These are phyloP conservation scores for Zophobas atratus DNA, from an alignment of 1,140 invertebrate genomes.

Conservation along the genomic window DNA sequence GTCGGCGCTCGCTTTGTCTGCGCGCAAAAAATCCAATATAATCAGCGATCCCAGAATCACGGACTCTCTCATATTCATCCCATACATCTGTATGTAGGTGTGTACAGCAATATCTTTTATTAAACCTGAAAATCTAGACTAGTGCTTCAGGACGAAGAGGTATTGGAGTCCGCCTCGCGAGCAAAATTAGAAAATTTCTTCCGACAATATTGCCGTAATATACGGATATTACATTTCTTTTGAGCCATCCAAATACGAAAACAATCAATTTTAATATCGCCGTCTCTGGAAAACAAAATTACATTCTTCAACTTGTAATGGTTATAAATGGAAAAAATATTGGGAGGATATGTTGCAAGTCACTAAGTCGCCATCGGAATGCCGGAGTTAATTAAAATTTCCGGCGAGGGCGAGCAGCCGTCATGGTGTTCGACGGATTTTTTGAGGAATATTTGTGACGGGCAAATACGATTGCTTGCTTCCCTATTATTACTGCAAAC, in stretches of 20 bases:
- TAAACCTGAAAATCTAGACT: not conserved
- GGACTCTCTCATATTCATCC: no score
- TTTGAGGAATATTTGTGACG: conserved; percentile 24
- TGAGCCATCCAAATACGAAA: conserved; percentile 38
- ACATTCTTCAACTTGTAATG: conserved; percentile 42
- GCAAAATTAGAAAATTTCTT: conserved; percentile 40
- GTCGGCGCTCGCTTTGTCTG: no score
- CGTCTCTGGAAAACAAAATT: conserved; percentile 38
- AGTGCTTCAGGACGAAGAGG: conserved; percentile 12
- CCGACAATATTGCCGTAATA: conserved; percentile 40
- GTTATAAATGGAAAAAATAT: conserved; percentile 43
- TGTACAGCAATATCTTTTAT: no score
- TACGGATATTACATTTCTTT: conserved; percentile 43
- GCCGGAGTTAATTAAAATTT: conserved; percentile 46
- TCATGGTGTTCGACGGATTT: not conserved
- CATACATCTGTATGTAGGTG: no score
- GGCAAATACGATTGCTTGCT: conserved; percentile 41
- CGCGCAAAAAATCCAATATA: no score
- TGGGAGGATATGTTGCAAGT: conserved; percentile 38
- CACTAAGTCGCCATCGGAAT: conserved; percentile 39
- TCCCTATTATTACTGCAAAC: conserved; percentile 49
- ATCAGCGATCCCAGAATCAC: no score
- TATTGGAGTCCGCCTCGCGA: conserved; percentile 15
- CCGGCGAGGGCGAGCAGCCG: not conserved
- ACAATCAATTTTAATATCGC: conserved; percentile 42